Conservation (phyloP, 2,888 invertebrate genomes). For the Pterobdella sp. region DNA sequence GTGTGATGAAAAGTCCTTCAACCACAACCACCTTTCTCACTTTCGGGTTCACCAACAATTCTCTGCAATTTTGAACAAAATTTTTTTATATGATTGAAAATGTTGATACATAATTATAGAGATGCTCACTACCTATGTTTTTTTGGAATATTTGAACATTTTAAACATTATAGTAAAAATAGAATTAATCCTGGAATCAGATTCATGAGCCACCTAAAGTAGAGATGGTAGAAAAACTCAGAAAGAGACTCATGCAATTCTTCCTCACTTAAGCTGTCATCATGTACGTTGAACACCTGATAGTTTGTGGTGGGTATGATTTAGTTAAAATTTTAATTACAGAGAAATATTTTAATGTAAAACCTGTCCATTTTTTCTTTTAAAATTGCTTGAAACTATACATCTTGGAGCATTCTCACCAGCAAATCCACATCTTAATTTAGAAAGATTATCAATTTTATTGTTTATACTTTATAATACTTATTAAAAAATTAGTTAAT, state of each 20-base stretch:
- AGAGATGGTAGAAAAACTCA: conserved; percentile 76
- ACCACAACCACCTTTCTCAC: conserved; percentile 82
- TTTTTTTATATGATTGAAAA: background rate
- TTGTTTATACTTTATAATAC: background rate
- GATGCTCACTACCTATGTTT: background rate
- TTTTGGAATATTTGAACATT: background rate
- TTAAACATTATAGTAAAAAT: background rate
- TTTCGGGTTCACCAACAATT: conserved; percentile 82
- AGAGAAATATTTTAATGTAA: background rate
- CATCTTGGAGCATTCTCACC: conserved; percentile 79
- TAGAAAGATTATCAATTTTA: background rate
- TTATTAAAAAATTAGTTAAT: background rate
- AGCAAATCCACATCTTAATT: conserved; percentile 76
- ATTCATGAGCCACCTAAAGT: conserved; percentile 65
- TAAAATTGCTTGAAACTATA: conserved; percentile 72
- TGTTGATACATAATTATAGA: background rate
- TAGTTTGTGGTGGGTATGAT: too few species aligned
- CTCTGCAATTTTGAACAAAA: too few species aligned
- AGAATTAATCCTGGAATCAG: background rate
- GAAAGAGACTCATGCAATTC: conserved; percentile 75
- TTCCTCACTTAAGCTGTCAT: conserved; percentile 43
- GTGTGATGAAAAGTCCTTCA: conserved; percentile 76
- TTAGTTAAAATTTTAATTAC: background rate
- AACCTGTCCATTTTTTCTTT: conserved; percentile 56
- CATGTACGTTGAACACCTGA: conserved; percentile 18